phyloP scores from a whole-genome alignment of 2,797 vertebrate genomes.

The Poeciliopsis presidionis region DNA sequence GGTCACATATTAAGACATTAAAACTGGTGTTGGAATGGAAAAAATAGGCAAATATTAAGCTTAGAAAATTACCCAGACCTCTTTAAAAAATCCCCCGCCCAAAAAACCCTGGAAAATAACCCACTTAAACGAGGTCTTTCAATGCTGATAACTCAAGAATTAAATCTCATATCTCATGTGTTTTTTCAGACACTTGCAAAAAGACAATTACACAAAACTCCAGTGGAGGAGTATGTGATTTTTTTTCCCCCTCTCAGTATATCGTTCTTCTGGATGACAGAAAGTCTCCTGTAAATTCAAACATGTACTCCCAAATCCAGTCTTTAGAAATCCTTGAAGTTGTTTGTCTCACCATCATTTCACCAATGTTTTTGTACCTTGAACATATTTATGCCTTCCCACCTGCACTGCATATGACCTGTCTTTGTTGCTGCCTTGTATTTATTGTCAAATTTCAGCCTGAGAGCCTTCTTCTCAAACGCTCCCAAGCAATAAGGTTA shows the following conservation, averaged over 20 bases:
- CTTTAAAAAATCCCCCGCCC: no score
- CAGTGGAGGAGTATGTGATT: not conserved
- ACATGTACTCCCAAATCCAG: not conserved
- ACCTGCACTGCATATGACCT: slow-evolving; percentile 13
- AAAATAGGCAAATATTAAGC: not conserved
- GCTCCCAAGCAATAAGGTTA: slow-evolving; percentile 55
- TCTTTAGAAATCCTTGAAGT: not conserved
- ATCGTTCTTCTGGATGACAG: not conserved
- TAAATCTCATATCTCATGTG: not conserved
- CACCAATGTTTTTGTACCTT: not conserved
- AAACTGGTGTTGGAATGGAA: not conserved
- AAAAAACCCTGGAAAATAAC: not conserved
- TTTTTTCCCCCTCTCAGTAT: no score
- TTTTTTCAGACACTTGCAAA: not conserved
- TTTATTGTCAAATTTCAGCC: slow-evolving; percentile 40
- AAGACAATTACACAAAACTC: not conserved
- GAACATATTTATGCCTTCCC: not conserved
- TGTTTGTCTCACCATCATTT: not conserved
- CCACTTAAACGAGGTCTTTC: not conserved
- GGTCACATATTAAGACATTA: not conserved
- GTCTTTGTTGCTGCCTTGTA: slow-evolving; percentile 27
- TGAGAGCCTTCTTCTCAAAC: slow-evolving; percentile 24
- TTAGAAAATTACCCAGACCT: not conserved
- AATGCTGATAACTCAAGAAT: not conserved
- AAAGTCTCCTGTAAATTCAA: not conserved